Conservation (phyloP, 2,888 invertebrate genomes). For the Cosmorhoe ocellata region DNA sequence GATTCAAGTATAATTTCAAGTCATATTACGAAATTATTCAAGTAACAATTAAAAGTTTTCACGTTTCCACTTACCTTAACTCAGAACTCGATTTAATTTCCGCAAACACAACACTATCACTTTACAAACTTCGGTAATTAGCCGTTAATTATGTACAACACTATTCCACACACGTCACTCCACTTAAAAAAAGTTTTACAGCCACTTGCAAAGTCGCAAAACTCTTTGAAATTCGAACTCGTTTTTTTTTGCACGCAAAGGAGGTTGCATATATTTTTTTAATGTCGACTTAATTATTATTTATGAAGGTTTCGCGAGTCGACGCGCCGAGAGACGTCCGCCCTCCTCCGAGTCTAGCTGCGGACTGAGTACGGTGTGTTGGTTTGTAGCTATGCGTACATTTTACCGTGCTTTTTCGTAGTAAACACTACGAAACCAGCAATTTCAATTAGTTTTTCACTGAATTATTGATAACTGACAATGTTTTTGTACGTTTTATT, state of each 20-base stretch:
- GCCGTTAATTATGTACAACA: constrained; percentile 28
- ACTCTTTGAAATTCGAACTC: constrained; percentile 22
- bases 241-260: constrained; percentile 26
- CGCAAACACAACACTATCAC: constrained; percentile 28
- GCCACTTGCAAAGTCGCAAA: constrained; percentile 10
- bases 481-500: too few relatives aligned
- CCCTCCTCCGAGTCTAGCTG: constrained; percentile 16
- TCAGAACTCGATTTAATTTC: constrained; percentile 17
- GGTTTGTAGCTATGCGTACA: constrained; percentile 25
- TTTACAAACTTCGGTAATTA: constrained; percentile 24
- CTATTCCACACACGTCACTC: constrained; percentile 26
- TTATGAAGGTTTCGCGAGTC: constrained; percentile 16
- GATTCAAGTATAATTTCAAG: too few relatives aligned
- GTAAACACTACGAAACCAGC: constrained; percentile 8
- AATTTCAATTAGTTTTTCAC: constrained; percentile 8
- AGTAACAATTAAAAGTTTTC: constrained; percentile 9
- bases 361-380: constrained; percentile 18
- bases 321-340: constrained; percentile 17
- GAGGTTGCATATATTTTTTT: constrained; percentile 23
- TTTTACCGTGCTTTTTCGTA: constrained; percentile 18
- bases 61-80: constrained; percentile 21
- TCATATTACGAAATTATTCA: too few relatives aligned
- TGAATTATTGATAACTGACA: background rate
- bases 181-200: constrained; percentile 26
- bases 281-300: constrained; percentile 26